These are phyloP conservation scores for Scaptomyza montana DNA, from an alignment of 1,140 invertebrate genomes.

Conservation along the genomic window DNA sequence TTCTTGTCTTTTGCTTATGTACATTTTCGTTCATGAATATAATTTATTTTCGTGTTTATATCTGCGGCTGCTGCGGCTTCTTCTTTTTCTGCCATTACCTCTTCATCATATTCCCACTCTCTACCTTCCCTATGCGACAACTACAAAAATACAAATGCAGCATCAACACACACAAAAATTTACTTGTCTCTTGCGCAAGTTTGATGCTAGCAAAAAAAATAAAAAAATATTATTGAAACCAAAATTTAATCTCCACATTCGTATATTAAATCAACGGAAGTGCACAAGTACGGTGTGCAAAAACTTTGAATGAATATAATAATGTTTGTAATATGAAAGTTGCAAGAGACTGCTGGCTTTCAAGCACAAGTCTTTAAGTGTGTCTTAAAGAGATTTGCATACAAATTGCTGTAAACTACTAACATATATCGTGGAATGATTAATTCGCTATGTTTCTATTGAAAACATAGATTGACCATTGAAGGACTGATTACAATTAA, in stretches of 20 bases:
- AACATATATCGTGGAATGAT: not conserved
- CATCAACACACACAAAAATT: constrained; percentile 23
- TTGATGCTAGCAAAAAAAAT: constrained; percentile 32
- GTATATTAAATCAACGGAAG: constrained; percentile 40
- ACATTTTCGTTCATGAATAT: constrained; percentile 74
- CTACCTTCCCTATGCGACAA: constrained; percentile 33
- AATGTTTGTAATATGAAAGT: constrained; percentile 37
- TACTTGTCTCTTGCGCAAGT: constrained; percentile 51
- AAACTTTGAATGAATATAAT: constrained; percentile 2
- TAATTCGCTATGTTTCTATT: not conserved
- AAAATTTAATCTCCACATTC: constrained; percentile 27
- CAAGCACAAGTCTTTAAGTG: constrained; percentile 18
- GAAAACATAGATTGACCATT: not conserved
- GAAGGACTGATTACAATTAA: not conserved
- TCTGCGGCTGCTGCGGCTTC: constrained; percentile 45
- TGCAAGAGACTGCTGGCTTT: constrained; percentile 10
- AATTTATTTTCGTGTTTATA: constrained; percentile 73
- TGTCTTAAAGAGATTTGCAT: constrained; percentile 39
- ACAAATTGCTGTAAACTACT: constrained; percentile 20
- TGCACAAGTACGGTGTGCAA: constrained; percentile 18
- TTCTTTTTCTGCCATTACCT: constrained; percentile 24
- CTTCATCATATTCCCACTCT: constrained; percentile 22
- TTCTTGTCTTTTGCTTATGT: constrained; percentile 67
- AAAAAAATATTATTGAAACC: constrained; percentile 8
- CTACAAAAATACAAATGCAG: constrained; percentile 12